Evolutionary conservation across 2,113 vertebrate genomes (phyloP), one percentile per base, ranked within the genome.

Genomic region (Macquaria ambigua): DNA sequence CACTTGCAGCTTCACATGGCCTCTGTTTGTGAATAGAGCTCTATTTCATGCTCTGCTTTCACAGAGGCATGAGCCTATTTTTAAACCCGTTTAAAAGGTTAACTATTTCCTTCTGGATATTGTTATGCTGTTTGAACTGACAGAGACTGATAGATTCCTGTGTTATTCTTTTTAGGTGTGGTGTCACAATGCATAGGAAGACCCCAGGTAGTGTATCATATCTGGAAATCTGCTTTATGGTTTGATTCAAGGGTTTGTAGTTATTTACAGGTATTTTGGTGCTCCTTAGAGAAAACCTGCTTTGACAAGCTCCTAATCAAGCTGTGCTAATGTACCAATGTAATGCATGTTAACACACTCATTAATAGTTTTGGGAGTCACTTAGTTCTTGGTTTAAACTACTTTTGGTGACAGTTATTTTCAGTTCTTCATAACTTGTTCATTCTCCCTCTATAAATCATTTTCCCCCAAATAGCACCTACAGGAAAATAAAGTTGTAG

Each of bases 101-200:
- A 52, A 62, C 55, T 77, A 41, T 71, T 75, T 75, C 43, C 61
- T 21, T 58, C 5, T 61, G 31, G 56, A 43, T 77, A 41, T 74
- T 64, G 75, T 37, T 1, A 71, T 39, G 18, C 14, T 59, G 55
- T 59, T 62, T n/a, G 8, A 59, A 11, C 6, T 6, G n/a, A 39
- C 23, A 23, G 7, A 15, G 8, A 64, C 41, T 66, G 52, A 79
- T 20, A 8, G 5, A 25, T 34, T 25, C 20, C 21, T 75, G 1
- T 83, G n/a, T 86, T 87, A 4, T 78, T 86, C 83, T 73, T 77
- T 82, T 43, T 34, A 88, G 89, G 81, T 82, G 74, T 28, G 68
- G 64, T 34, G 68, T 83, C 86, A 90, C 50, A 16, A 94, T 94
- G 94, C n/a, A 11, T 5, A 91, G 63, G 70, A 93, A 46, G 58